Conservation (phyloP, 1,140 invertebrate species). For the Ditylenchus dipsaci region DNA sequence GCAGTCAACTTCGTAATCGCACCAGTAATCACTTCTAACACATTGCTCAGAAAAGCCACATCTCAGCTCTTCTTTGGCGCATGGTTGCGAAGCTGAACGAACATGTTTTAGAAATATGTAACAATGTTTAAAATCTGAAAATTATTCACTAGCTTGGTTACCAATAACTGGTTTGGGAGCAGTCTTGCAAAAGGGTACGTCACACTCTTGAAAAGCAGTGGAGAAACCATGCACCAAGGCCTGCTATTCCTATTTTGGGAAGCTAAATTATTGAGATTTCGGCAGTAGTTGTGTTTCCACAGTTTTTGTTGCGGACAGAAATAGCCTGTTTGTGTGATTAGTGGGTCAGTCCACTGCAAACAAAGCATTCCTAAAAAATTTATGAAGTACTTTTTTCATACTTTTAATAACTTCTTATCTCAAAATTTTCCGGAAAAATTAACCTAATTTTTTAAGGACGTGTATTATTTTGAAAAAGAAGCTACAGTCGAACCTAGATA, state of each 20-base stretch:
- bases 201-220: constrained; percentile 25
- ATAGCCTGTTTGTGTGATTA: not conserved
- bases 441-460: too few relatives aligned
- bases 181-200: constrained; percentile 10
- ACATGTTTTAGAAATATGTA: not conserved
- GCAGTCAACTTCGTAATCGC: constrained; percentile 29
- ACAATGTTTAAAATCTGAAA: not conserved
- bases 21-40: constrained; percentile 17
- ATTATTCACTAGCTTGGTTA: not conserved
- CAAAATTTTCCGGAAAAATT: not conserved
- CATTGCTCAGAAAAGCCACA: constrained; percentile 28
- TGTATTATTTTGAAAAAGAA: not conserved
- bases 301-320: constrained; percentile 20
- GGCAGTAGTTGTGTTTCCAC: constrained; percentile 28
- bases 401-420: not conserved
- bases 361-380: constrained; percentile 13
- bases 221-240: constrained; percentile 33
- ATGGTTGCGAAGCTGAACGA: constrained; percentile 5
- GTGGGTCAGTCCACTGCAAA: constrained; percentile 25
- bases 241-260: not conserved
- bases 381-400: not conserved
- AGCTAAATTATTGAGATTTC: constrained; percentile 8
- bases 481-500: not conserved
- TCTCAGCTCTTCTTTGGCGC: constrained; percentile 16
- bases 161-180: not conserved